Conservation (phyloP, 2,113 vertebrate species). For the mouse (Mus musculus) region GRCm39 chr12:29286001-29286500, state of each 20-base stretch:
- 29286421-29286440: too few relatives aligned
- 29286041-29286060: neutral
- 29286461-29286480: neutral
- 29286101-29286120: neutral
- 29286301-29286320: neutral
- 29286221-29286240: neutral
- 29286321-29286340: accelerated
- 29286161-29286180: neutral
- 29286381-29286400: accelerated
- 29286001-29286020: neutral
- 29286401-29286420: too few relatives aligned
- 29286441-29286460: accelerated
- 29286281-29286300: too few relatives aligned
- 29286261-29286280: accelerated
- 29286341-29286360: neutral
- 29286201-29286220: neutral
- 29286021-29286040: neutral
- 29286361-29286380: neutral
- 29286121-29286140: neutral
- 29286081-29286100: neutral
- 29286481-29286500: neutral
- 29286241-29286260: neutral
- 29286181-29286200: neutral
- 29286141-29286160: neutral
- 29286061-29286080: neutral